phyloP scores from a whole-genome alignment of 2,888 invertebrate genomes.

The Cremastinae sp. region DNA sequence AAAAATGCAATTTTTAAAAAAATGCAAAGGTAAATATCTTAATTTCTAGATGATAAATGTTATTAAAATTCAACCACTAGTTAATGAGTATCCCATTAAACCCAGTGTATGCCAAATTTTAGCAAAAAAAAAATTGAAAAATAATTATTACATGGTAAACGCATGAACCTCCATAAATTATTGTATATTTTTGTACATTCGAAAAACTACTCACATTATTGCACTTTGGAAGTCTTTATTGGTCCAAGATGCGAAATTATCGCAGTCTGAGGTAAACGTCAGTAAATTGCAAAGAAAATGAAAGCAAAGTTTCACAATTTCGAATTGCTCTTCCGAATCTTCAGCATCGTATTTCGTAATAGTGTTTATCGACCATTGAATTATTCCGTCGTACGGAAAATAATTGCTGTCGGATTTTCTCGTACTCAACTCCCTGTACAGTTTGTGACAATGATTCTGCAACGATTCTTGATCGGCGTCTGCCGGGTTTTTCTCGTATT shows the following conservation, averaged over 20 bases:
- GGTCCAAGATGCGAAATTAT: constrained; percentile 62
- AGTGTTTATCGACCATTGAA: constrained; percentile 68
- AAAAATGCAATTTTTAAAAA: too few species aligned
- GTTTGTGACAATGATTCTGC: constrained; percentile 10
- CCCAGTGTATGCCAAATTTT: too few species aligned
- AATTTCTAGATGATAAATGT: too few species aligned
- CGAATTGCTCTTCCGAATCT: constrained; percentile 62
- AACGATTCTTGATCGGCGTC: constrained; percentile 16
- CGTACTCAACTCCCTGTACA: constrained; percentile 1
- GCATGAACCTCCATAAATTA: too few species aligned
- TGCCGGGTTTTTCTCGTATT: constrained; percentile 61
- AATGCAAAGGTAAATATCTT: too few species aligned
- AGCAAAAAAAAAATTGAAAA: too few species aligned
- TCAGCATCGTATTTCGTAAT: constrained; percentile 55
- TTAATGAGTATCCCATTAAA: too few species aligned
- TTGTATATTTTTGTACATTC: background rate
- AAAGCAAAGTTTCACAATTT: constrained; percentile 70
- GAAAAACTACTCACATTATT: constrained; percentile 68
- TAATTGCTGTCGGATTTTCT: background rate
- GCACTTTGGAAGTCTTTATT: constrained; percentile 65
- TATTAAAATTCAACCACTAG: too few species aligned
- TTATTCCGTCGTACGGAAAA: constrained; percentile 73
- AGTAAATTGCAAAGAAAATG: constrained; percentile 76
- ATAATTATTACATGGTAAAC: too few species aligned
- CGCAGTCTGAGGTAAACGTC: constrained; percentile 67